phyloP scores from a whole-genome alignment of 1,140 invertebrate species.

The Odontomachus brunneus region DNA sequence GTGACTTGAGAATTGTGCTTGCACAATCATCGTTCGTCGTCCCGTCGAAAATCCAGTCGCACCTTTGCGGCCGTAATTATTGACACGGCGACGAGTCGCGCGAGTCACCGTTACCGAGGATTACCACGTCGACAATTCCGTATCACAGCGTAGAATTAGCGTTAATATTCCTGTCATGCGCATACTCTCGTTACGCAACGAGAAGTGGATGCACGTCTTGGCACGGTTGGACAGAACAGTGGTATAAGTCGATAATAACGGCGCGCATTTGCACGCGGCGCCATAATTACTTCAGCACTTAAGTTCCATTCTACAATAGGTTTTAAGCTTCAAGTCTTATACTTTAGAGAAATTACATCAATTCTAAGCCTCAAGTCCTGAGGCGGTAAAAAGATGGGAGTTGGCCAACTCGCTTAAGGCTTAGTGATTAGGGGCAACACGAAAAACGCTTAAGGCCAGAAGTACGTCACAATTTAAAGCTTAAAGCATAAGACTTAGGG shows the following conservation, averaged over 20 bases:
- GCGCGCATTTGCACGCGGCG: neutral
- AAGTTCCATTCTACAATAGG: no score
- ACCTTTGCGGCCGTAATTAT: neutral
- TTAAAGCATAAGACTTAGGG: no score
- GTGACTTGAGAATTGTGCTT: neutral
- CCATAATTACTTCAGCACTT: neutral
- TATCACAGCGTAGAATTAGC: neutral
- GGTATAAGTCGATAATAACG: constrained; percentile 1
- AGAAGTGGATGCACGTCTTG: neutral
- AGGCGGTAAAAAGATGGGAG: no score
- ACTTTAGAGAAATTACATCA: no score
- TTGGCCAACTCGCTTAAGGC: no score
- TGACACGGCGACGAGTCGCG: neutral
- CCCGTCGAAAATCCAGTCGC: neutral
- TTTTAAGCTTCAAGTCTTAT: no score
- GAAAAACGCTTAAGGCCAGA: no score
- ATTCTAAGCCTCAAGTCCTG: no score
- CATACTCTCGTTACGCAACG: constrained; percentile 16
- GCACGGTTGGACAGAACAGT: neutral
- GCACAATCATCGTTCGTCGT: neutral
- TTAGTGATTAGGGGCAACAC: no score
- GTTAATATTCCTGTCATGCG: neutral
- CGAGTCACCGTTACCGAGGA: neutral
- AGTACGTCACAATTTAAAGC: no score
- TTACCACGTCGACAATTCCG: neutral